These are phyloP conservation scores for Plotosus lineatus DNA, from an alignment of 2,113 vertebrate species.

Conservation along the genomic window DNA sequence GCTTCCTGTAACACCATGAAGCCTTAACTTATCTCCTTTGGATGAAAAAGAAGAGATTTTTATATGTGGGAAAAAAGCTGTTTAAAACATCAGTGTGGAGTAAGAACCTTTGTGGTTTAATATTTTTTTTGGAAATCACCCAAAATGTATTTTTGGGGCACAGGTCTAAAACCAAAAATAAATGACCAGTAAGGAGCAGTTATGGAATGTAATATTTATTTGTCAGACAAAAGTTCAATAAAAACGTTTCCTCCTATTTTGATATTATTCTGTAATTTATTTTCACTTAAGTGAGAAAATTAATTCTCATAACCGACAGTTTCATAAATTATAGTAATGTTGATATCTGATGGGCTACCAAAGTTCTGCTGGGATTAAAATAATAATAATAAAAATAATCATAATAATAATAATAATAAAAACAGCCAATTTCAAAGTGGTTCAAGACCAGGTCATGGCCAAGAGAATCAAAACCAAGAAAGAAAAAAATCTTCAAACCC, in stretches of 20 bases:
- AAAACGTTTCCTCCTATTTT: not conserved
- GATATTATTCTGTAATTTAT: not conserved
- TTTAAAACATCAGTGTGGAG: conserved; percentile 16
- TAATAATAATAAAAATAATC: too few species aligned
- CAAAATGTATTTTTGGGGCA: not conserved
- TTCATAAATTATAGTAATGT: not conserved
- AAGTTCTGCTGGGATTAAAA: not conserved
- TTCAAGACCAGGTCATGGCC: too few species aligned
- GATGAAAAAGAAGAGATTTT: conserved; percentile 16
- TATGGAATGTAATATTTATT: conserved; percentile 49
- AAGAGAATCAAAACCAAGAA: too few species aligned
- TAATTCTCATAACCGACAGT: not conserved
- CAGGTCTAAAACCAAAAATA: conserved; percentile 16
- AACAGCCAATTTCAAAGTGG: too few species aligned
- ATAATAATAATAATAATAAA: too few species aligned
- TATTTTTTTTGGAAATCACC: not conserved
- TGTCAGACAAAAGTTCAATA: conserved; percentile 12
- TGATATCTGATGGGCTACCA: not conserved
- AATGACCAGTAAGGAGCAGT: conserved; percentile 35
- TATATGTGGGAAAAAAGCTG: conserved; percentile 21
- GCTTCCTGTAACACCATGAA: conserved; percentile 81
- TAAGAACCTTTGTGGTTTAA: conserved; percentile 5
- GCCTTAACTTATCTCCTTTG: not conserved
- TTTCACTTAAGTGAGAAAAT: not conserved
- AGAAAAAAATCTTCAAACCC: too few species aligned